These are phyloP conservation scores for Lepus americanus DNA, from an alignment of 2,113 vertebrate species.

Conservation along the genomic window DNA sequence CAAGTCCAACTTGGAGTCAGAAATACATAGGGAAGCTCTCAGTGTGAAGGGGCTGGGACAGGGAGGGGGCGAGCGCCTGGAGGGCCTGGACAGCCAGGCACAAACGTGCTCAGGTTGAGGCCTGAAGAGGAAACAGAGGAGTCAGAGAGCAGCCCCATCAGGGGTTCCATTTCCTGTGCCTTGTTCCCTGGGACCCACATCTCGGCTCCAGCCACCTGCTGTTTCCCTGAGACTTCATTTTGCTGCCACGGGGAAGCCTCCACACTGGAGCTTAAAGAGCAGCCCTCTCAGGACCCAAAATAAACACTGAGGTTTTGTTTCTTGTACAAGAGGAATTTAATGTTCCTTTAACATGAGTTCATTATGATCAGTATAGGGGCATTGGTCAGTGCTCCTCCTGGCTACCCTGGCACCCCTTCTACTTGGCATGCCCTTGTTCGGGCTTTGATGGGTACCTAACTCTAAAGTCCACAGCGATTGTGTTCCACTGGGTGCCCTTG, in stretches of 20 bases:
- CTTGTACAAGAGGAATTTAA: background rate
- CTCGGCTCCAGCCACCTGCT: background rate
- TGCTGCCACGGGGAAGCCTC: slow-evolving; percentile 28
- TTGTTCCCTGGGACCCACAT: background rate
- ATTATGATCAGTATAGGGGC: background rate
- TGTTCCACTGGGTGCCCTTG: background rate
- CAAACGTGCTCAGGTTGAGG: background rate
- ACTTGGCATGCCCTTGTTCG: background rate
- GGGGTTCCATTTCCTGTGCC: background rate
- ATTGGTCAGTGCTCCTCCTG: background rate
- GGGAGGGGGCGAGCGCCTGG: no score
- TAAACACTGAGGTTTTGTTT: background rate
- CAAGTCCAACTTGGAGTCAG: slow-evolving; percentile 57
- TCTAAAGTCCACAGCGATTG: background rate
- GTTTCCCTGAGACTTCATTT: slow-evolving; percentile 11
- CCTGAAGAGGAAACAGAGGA: slow-evolving; percentile 1
- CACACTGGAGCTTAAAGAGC: slow-evolving; percentile 34
- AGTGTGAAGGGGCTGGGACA: background rate
- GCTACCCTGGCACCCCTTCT: background rate
- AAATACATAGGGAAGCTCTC: background rate
- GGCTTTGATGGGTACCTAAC: background rate
- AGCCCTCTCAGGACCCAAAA: background rate
- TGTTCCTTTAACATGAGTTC: background rate
- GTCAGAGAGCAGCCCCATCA: background rate
- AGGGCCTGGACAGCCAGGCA: background rate